Evolutionary conservation across 2,888 invertebrate genomes (phyloP), one percentile per base, ranked within the genome.

Genomic region (Sympetrum striolatum): DNA sequence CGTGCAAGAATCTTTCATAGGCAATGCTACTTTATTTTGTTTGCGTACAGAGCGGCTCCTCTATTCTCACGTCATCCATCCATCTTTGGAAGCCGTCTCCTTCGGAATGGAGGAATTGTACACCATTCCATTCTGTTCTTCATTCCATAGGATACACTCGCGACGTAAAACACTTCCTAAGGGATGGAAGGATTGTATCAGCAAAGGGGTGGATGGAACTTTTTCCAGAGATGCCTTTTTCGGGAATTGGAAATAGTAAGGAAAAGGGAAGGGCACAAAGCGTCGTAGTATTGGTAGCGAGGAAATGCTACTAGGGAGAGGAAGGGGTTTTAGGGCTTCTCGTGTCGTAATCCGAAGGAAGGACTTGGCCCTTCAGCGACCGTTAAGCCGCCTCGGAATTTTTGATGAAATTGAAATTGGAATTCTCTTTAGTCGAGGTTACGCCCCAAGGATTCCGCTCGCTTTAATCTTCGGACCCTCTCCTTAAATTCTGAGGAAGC

Each of bases 341-440:
- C 31, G 31, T 60, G 25, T 60, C 37, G 86, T 64, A 86, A 86
- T 86, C 86, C 86, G 4, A 35, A 15, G 44, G 86, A 64, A 64
- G 86, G 86, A 64, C 86, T 60, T 39, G 22, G 35, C 86, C 48
- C 60, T 60, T 60, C 31, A 60, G 39, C 22, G 60, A 12, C 86
- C 86, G 60, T 86, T 60, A 86, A 37, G 35, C 64, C 64, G 35
- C 60, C 86, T 37, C 37, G 86, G 86, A 86, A 86, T 86, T 86
- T 86, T n/a, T 58, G 58, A 86, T 86, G 86, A 86, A 86, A 86
- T 64, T 86, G 86, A 60, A 86, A 86, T 86, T 86, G 37, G 86
- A 37, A 64, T 64, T 22, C 64, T 35, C 22, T 60, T 35, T 18
- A 60, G 14, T 10, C 35, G 60, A n/a, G 60, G 25, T 60, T 37